Evolutionary conservation across 2,797 vertebrate species (phyloP).

Genomic region (Steatocranus sp.): DNA sequence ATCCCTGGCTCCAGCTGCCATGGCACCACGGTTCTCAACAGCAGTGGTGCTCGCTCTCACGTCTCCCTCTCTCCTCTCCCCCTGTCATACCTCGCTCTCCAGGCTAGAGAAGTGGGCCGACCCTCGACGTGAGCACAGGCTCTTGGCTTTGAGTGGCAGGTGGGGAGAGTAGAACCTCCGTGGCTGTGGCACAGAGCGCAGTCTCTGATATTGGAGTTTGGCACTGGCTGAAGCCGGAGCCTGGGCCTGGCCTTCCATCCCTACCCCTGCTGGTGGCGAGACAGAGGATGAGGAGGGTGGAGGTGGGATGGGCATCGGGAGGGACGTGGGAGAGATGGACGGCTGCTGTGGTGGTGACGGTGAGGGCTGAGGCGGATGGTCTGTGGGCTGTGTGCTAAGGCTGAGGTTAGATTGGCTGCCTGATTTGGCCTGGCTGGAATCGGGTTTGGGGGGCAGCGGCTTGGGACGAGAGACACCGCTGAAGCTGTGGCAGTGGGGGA

Average conservation of each 20-base stretch:
- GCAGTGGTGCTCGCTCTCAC: slow-evolving; percentile 56
- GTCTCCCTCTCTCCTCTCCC: slow-evolving; percentile 79
- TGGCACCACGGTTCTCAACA: slow-evolving; percentile 42
- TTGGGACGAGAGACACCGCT: slow-evolving; percentile 74
- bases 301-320: slow-evolving; percentile 77
- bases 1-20: slow-evolving; percentile 50
- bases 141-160: slow-evolving; percentile 86
- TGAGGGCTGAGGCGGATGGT: slow-evolving; percentile 68
- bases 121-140: slow-evolving; percentile 87
- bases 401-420: slow-evolving; percentile 82
- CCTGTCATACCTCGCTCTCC: slow-evolving; percentile 94
- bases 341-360: slow-evolving; percentile 77
- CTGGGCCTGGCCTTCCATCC: slow-evolving; percentile 71
- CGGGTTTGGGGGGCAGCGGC: slow-evolving; percentile 72
- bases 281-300: slow-evolving; percentile 75
- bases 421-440: slow-evolving; percentile 73
- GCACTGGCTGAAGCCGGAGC: slow-evolving; percentile 79
- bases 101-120: slow-evolving; percentile 93
- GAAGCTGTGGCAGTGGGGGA: slow-evolving; percentile 81
- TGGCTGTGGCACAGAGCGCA: slow-evolving; percentile 81
- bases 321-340: slow-evolving; percentile 74
- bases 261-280: slow-evolving; percentile 74
- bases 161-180: slow-evolving; percentile 84
- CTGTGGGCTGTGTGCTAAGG: slow-evolving; percentile 74
- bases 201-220: slow-evolving; percentile 89